Evolutionary conservation across 2,797 vertebrate species (phyloP), one percentile per base, ranked within the genome.

Genomic region (Neoniphon sammara): DNA sequence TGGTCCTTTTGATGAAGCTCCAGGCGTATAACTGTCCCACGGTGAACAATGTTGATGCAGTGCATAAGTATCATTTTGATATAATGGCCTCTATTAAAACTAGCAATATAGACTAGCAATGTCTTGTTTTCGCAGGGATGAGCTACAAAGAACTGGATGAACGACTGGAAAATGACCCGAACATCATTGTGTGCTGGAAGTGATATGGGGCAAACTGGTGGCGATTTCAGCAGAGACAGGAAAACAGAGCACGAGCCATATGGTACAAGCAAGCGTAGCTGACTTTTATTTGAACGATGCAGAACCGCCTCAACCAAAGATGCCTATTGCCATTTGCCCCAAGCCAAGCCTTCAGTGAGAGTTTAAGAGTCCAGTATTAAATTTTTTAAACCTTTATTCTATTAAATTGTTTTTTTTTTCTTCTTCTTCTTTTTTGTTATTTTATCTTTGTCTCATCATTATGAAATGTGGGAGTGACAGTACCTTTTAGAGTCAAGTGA

Each of bases 101-200:
- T 42, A 42, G n/a, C n/a, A n/a, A n/a, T n/a, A n/a, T n/a, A n/a
- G 39, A 42, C 39, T 2, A 15, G 42, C 23, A 21, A 0, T 81
- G 15, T 70, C 4, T 1, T 81, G 0, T 44, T 77, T 80, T 80
- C 62, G 57, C 91, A 99, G 98, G 98, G 31, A 98, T 99, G 93
- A 98, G 96, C 88, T 99, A 98, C 92, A 96, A 92, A 63, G 98
- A 99, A 83, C 92, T 99, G 91, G 98, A 99, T 54, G 98, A 99
- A 75, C 95, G 96, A 23, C 92, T 99, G 87, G 98, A 99, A 91
- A 98, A 97, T 7, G 98, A 99, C 88, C 96, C 98, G 46, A 99
- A 98, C 89, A 98, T 99, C 58, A 96, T 98, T 70, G 95, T 99
- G 79, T 99, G 97, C 91, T 99, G 98, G 97, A 99, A 99, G 81